phyloP scores from a whole-genome alignment of 2,113 vertebrate species.

The Onychostruthus taczanowskii region DNA sequence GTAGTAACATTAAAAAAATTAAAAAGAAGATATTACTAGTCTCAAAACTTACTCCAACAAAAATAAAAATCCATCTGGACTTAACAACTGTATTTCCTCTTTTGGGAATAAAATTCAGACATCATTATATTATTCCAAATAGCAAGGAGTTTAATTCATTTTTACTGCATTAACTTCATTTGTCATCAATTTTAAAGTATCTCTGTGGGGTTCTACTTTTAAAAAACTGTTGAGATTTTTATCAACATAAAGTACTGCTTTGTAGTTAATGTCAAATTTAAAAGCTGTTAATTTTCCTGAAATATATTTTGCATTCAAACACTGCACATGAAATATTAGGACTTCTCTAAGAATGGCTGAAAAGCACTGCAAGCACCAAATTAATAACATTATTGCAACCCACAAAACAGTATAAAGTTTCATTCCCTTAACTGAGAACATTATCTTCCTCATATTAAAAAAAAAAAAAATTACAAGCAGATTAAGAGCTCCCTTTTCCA shows the following conservation, averaged over 20 bases:
- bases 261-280: conserved; percentile 10
- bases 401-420: not conserved
- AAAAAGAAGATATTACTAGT: not conserved
- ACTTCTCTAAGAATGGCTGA: not conserved
- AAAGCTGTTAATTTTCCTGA: not conserved
- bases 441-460: not conserved
- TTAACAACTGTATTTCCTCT: conserved; percentile 59
- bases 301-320: not conserved
- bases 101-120: conserved; percentile 45
- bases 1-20: not conserved
- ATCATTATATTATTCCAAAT: conserved; percentile 27
- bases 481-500: not conserved
- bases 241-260: conserved; percentile 9
- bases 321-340: not conserved
- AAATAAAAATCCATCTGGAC: conserved; percentile 61
- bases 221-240: conserved; percentile 44
- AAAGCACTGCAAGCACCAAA: not conserved
- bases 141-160: conserved; percentile 42
- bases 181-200: conserved; percentile 20
- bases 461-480: not conserved
- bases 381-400: not conserved
- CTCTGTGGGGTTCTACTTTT: conserved; percentile 17
- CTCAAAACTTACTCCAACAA: conserved; percentile 42
- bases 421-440: not conserved
- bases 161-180: conserved; percentile 14